Evolutionary conservation across 2,113 vertebrate genomes (phyloP).

Genomic region (Cyphomyrus plagiostoma): DNA sequence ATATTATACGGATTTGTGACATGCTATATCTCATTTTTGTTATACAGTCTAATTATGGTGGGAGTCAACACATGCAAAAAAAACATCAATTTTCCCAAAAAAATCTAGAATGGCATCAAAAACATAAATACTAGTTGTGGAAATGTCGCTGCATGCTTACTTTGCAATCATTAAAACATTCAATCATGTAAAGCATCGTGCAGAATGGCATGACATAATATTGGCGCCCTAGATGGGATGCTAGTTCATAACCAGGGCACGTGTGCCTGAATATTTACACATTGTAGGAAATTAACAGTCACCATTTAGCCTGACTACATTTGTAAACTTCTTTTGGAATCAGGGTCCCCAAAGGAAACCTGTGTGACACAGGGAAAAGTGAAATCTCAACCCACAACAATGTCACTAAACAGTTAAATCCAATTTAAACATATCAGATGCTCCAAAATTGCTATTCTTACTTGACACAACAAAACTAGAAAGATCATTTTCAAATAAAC

Average conservation of each 20-base stretch:
- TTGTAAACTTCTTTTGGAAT: background rate
- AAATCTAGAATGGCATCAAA: background rate
- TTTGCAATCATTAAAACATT: background rate
- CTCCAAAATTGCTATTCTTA: background rate
- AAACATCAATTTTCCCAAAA: background rate
- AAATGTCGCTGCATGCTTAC: background rate
- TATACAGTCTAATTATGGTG: too few species aligned
- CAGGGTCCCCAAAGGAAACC: background rate
- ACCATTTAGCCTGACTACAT: background rate
- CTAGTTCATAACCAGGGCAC: background rate
- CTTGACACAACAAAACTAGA: background rate
- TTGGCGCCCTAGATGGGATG: background rate
- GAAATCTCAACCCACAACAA: background rate
- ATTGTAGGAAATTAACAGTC: background rate
- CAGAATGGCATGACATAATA: background rate
- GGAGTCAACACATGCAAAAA: too few species aligned
- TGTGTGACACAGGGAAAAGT: background rate
- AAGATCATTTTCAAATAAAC: background rate
- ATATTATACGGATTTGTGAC: too few species aligned
- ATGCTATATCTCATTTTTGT: too few species aligned
- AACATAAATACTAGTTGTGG: background rate
- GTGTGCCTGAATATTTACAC: background rate
- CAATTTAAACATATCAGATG: background rate
- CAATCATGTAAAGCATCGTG: background rate
- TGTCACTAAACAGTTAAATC: background rate